A percentile compares a stretch with the other conserved stretches of the same genome.
phyloP scores from a whole-genome alignment of 2,888 invertebrate genomes.

The Coecobrya sp. region DNA sequence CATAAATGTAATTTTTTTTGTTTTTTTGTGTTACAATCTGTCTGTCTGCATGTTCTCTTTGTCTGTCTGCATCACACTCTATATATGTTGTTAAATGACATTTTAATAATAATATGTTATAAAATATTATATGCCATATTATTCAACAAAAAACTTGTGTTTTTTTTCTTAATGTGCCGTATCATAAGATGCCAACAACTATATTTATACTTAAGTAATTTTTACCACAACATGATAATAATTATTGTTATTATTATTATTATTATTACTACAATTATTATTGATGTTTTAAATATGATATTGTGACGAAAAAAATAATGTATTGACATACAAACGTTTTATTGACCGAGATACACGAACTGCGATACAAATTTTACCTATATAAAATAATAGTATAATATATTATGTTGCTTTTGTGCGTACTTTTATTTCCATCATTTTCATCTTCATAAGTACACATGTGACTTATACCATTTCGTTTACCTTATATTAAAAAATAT shows the following conservation, averaged over 20 bases:
- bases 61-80: background rate
- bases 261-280: conserved; percentile 21
- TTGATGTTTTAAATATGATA: conserved; percentile 61
- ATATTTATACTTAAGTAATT: conserved; percentile 80
- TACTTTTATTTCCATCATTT: too few species aligned
- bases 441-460: too few species aligned
- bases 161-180: conserved; percentile 77
- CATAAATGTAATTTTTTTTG: background rate
- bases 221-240: conserved; percentile 65
- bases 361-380: conserved; percentile 51
- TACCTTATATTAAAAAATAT: too few species aligned
- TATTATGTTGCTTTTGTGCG: too few species aligned
- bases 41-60: background rate
- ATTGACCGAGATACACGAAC: conserved; percentile 65
- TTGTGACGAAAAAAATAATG: conserved; percentile 28
- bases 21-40: background rate
- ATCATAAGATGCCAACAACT: conserved; percentile 78
- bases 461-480: too few species aligned
- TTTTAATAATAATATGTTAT: background rate
- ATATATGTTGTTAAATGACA: background rate
- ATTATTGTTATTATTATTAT: conserved; percentile 49
- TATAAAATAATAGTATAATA: conserved; percentile 18
- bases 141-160: conserved; percentile 15
- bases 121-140: conserved; percentile 40
- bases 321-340: conserved; percentile 63